These are phyloP conservation scores for Chionoecetes opilio DNA, from an alignment of 1,140 invertebrate species.

Conservation along the genomic window DNA sequence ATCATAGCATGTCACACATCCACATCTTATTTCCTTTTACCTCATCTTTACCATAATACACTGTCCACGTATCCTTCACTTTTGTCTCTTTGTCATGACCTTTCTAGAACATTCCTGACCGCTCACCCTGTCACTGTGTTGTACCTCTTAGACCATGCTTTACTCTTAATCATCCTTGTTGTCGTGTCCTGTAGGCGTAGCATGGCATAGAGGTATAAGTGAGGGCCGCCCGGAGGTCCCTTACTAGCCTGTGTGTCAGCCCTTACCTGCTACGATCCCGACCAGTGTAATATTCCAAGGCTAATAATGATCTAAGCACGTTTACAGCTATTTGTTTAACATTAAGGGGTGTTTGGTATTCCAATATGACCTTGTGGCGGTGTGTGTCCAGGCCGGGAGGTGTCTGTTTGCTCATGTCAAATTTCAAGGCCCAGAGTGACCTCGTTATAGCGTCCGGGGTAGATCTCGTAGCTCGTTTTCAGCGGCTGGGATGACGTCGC, in stretches of 20 bases:
- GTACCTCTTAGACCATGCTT: too few species aligned
- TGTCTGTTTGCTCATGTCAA: constrained; percentile 76
- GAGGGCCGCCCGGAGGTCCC: constrained; percentile 58
- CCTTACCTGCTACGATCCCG: constrained; percentile 53
- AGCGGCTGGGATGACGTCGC: neutral
- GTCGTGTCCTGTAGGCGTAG: too few species aligned
- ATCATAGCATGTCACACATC: too few species aligned
- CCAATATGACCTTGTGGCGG: constrained; percentile 76
- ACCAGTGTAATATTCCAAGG: constrained; percentile 78
- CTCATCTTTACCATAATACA: too few species aligned
- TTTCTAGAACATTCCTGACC: too few species aligned
- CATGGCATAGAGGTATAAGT: neutral
- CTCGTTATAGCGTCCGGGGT: constrained; percentile 69
- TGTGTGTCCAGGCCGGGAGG: constrained; percentile 71
- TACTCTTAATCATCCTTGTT: too few species aligned
- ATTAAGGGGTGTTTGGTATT: constrained; percentile 78
- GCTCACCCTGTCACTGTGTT: too few species aligned
- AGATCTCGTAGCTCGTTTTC: constrained; percentile 19
- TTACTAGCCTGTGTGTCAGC: constrained; percentile 60
- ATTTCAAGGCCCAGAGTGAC: constrained; percentile 76
- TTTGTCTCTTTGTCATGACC: too few species aligned
- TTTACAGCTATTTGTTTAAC: constrained; percentile 76
- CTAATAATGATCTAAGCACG: constrained; percentile 78
- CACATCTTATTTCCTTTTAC: too few species aligned
- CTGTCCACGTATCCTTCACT: too few species aligned